Evolutionary conservation across 2,113 vertebrate species (phyloP), one percentile per base, ranked within the genome.

Genomic region (Zapus hudsonius): DNA sequence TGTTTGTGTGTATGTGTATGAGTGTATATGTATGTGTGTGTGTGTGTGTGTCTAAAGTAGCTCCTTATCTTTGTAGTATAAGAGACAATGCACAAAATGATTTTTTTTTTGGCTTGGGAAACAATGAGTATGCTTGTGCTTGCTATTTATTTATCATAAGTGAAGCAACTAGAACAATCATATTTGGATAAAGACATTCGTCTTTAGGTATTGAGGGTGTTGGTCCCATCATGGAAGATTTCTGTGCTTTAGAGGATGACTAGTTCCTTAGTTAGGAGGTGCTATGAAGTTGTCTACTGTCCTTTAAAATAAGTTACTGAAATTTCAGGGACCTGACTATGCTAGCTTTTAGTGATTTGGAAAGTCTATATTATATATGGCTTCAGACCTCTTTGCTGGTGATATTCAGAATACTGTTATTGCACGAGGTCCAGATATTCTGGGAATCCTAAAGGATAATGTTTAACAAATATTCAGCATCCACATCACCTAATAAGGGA

Each of bases 181-280:
- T 2, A 61, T 38, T 79, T 63, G 11, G 2, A n/a, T 83, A 79
- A 74, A 84, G n/a, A 29, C 59, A 23, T 25, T 59, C 20, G 17
- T 61, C 19, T 61, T 61, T 61, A 16, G 15, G 23, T 61, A 25
- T 89, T 86, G 9, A 86, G 38, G 87, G n/a, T 61, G 79, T 4
- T 81, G 42, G n/a, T 81, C 81, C 29, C 3, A 33, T 89, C 67
- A 3, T 74, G n/a, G 40, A 40, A 33, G 55, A 31, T 70, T 85
- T 87, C 70, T 73, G 70, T 23, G 29, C 4, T 91, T 19, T 94
- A 61, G 44, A 92, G 52, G 81, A 27, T 78, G 57, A 79, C n/a
- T 76, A 40, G 19, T 93, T 73, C 13, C 20, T 73, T 20, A 72
- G n/a, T 42, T 36, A 11, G 7, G 40, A 69, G 25, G 38, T 17